phyloP scores from a whole-genome alignment of 2,113 vertebrate genomes.

The Megaceryle maxima region DNA sequence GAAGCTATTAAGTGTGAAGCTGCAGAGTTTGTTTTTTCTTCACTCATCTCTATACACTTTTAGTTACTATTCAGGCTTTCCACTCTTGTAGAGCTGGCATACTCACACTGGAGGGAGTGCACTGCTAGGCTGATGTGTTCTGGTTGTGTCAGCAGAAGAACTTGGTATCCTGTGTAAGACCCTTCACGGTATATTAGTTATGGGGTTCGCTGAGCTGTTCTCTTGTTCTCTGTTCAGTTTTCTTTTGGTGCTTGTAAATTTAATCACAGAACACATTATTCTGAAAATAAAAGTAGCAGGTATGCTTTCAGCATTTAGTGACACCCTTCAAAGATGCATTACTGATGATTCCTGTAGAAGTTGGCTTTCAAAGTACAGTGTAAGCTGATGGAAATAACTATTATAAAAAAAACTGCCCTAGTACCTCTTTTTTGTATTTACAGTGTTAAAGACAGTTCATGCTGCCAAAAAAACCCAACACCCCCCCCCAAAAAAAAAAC shows the following conservation, averaged over 20 bases:
- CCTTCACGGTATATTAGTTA: neutral
- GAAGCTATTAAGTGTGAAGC: neutral
- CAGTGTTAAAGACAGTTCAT: neutral
- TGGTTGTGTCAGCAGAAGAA: neutral
- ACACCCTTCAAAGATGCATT: neutral
- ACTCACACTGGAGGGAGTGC: neutral
- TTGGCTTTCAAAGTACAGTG: neutral
- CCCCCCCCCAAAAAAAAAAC: too few species aligned
- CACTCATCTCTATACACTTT: neutral
- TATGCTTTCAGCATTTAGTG: neutral
- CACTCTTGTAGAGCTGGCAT: neutral
- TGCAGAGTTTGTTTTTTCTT: neutral
- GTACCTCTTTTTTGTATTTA: neutral
- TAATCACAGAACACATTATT: neutral
- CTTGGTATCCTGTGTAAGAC: neutral
- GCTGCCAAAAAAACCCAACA: neutral
- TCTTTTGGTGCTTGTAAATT: neutral
- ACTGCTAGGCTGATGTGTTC: fast-evolving
- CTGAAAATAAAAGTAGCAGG: neutral
- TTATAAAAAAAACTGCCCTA: neutral
- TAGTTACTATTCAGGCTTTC: neutral
- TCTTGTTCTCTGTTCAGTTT: neutral
- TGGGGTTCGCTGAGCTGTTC: neutral
- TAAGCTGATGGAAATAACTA: neutral
- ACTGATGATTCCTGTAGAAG: neutral